phyloP scores from a whole-genome alignment of 2,888 invertebrate genomes.

The Leucophenga montana region DNA sequence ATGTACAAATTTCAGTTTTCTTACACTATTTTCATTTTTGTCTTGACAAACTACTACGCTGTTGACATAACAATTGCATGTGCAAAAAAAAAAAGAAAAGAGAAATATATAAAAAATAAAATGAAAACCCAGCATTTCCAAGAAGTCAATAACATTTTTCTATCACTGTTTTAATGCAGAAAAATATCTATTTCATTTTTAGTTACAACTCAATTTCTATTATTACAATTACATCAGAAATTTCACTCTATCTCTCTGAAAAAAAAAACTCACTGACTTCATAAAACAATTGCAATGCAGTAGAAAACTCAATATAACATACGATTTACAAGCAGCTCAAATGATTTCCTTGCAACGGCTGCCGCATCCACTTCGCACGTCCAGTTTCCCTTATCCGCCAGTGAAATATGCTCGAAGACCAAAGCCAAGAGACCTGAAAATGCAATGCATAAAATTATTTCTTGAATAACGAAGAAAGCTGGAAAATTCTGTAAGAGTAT shows the following conservation, averaged over 20 bases:
- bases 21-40: too few relatives aligned
- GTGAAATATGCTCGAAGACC: slow-evolving; percentile 74
- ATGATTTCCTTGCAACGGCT: slow-evolving; percentile 65
- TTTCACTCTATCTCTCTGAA: slow-evolving; percentile 35
- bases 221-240: slow-evolving; percentile 6
- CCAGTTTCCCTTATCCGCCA: slow-evolving; percentile 74
- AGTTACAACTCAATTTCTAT: too few relatives aligned
- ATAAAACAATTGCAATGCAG: slow-evolving; percentile 13
- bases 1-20: too few relatives aligned
- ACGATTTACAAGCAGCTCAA: slow-evolving; percentile 73
- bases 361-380: slow-evolving; percentile 71
- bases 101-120: too few relatives aligned
- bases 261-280: slow-evolving; percentile 35
- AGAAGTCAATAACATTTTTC: too few relatives aligned
- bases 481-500: too few relatives aligned
- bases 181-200: too few relatives aligned
- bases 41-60: too few relatives aligned
- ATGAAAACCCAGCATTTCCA: too few relatives aligned
- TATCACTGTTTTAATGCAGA: too few relatives aligned
- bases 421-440: slow-evolving; percentile 70
- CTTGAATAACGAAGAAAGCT: neutral
- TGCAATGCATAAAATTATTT: slow-evolving; percentile 9
- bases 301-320: slow-evolving; percentile 50
- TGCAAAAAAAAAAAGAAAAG: too few relatives aligned
- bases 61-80: too few relatives aligned